These are phyloP conservation scores for Hesperia comma DNA, from an alignment of 2,888 invertebrate genomes.

Conservation along the genomic window DNA sequence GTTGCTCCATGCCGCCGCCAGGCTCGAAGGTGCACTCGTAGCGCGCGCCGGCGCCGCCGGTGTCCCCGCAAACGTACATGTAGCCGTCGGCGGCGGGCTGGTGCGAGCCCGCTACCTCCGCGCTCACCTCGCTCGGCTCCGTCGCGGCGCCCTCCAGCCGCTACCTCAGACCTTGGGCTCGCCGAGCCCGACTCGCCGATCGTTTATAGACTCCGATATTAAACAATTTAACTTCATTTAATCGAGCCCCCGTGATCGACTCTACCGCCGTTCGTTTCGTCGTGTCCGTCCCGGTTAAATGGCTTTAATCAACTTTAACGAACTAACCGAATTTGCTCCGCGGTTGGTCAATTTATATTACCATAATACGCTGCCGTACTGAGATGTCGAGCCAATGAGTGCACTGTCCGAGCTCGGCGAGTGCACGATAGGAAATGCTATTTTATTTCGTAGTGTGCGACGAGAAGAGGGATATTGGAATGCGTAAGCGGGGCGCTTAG, in stretches of 20 bases:
- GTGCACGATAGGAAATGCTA: conserved; percentile 52
- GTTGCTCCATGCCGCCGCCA: conserved; percentile 85
- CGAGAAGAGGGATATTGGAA: conserved; percentile 59
- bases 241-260: conserved; percentile 74
- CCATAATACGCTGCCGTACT: conserved; percentile 72
- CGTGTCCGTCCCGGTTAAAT: conserved; percentile 82
- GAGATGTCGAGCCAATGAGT: conserved; percentile 67
- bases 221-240: conserved; percentile 82
- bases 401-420: conserved; percentile 53
- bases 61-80: conserved; percentile 80
- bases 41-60: conserved; percentile 61
- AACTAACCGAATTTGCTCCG: conserved; percentile 83
- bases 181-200: conserved; percentile 53
- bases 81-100: conserved; percentile 76
- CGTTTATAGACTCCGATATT: conserved; percentile 69
- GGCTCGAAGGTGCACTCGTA: conserved; percentile 77
- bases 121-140: conserved; percentile 76
- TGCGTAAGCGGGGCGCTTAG: conserved; percentile 62
- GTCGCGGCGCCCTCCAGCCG: conserved; percentile 66
- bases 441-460: conserved; percentile 59
- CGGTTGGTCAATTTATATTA: conserved; percentile 85
- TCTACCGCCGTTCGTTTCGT: conserved; percentile 79
- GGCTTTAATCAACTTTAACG: conserved; percentile 85
- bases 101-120: conserved; percentile 78
- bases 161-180: conserved; percentile 52